A percentile compares a stretch with the other conserved stretches of the same genome.
These are phyloP conservation scores for Zygothrica quintamaculata DNA, from an alignment of 2,888 invertebrate genomes.

Conservation along the genomic window DNA sequence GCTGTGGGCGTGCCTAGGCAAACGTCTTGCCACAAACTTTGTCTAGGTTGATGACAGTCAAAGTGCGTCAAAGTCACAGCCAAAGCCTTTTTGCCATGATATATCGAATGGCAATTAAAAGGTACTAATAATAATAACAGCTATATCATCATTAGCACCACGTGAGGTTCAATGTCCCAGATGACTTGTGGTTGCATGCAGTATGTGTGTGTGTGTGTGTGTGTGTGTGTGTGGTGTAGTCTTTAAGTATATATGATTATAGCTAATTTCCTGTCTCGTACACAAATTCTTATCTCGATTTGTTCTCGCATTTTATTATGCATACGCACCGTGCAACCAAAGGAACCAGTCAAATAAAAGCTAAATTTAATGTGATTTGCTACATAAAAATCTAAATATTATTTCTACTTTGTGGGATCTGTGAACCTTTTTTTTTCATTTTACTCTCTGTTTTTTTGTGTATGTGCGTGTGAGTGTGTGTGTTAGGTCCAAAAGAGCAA, in stretches of 20 bases:
- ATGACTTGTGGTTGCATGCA: too few species aligned
- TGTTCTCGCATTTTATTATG: constrained; percentile 73
- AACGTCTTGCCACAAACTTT: constrained; percentile 25
- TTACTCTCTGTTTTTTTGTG: too few species aligned
- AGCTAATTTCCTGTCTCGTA: constrained; percentile 73
- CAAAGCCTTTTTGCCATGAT: constrained; percentile 43
- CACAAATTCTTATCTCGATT: constrained; percentile 64
- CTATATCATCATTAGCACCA: constrained; percentile 46
- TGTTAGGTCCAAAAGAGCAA: constrained; percentile 10
- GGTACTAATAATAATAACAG: constrained; percentile 39
- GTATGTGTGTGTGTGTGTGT: too few species aligned
- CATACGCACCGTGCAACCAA: constrained; percentile 58
- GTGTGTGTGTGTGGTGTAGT: not conserved
- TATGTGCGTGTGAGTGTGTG: too few species aligned
- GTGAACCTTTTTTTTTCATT: constrained; percentile 45
- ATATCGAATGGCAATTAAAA: constrained; percentile 74
- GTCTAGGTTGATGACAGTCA: constrained; percentile 69
- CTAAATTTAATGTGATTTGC: constrained; percentile 70
- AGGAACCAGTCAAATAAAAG: constrained; percentile 55
- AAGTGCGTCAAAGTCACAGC: constrained; percentile 17
- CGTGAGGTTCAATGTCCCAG: constrained; percentile 51
- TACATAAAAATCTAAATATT: constrained; percentile 76
- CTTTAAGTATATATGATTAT: constrained; percentile 2
- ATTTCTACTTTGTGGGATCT: constrained; percentile 54
- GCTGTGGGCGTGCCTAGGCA: constrained; percentile 12